phyloP scores from a whole-genome alignment of 1,140 invertebrate species.

The Lepidostoma basale region DNA sequence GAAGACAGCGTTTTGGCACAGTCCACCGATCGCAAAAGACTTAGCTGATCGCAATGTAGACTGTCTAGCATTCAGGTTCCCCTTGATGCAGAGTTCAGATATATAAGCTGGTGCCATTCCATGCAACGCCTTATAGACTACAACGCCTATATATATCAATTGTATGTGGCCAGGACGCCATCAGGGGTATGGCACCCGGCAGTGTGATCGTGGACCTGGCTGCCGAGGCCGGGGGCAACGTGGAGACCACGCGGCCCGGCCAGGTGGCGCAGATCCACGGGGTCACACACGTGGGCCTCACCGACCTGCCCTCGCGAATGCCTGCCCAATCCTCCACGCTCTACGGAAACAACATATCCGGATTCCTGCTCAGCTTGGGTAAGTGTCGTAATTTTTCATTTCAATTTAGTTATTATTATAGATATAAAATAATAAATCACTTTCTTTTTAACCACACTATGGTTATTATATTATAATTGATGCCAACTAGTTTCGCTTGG shows the following conservation, averaged over 20 bases:
- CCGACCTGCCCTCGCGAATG: slow-evolving; percentile 83
- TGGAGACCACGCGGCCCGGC: slow-evolving; percentile 83
- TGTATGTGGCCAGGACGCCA: slow-evolving; percentile 81
- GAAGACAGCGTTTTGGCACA: neutral
- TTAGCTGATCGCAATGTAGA: too few relatives aligned
- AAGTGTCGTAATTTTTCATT: too few relatives aligned
- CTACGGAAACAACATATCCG: slow-evolving; percentile 91
- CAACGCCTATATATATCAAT: neutral
- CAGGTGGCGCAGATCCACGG: slow-evolving; percentile 77
- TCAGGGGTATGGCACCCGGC: slow-evolving; percentile 86
- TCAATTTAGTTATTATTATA: neutral
- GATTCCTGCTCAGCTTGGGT: slow-evolving; percentile 82
- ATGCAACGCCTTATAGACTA: too few relatives aligned
- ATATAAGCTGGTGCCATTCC: too few relatives aligned
- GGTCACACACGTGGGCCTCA: slow-evolving; percentile 85
- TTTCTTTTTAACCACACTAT: too few relatives aligned
- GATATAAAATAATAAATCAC: neutral
- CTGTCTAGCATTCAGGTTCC: too few relatives aligned
- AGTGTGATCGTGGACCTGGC: slow-evolving; percentile 90
- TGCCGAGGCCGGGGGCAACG: slow-evolving; percentile 87
- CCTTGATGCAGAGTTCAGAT: too few relatives aligned
- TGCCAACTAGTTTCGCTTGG: too few relatives aligned
- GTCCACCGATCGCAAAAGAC: too few relatives aligned
- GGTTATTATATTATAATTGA: too few relatives aligned
- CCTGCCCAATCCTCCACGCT: slow-evolving; percentile 86